Evolutionary conservation across 2,888 invertebrate genomes (phyloP), one percentile per base, ranked within the genome.

Genomic region (Mechanitis messenoides): DNA sequence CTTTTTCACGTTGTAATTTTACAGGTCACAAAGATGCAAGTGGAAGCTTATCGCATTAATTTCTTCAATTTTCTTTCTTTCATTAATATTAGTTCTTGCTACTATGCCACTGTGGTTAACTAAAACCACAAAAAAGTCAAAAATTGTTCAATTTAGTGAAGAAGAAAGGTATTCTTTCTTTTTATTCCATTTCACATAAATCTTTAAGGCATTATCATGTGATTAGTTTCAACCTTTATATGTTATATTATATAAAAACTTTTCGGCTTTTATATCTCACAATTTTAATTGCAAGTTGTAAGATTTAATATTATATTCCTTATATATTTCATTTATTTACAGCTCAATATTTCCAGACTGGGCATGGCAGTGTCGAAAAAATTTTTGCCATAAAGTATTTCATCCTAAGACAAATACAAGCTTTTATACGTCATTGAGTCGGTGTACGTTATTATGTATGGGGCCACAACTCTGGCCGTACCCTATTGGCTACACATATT

Each of bases 391-490:
- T 56, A 85, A 78, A 71, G 69, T 77, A 0, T 74, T 74, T 53
- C 58, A 54, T n/a, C 58, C 64, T 20, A 12, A 70, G 1, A 67
- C 69, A 0, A 63, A 68, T 0, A 65, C 63, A 1, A 65, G 62
- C 11, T 38, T 70, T 1, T 79, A 73, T 56, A 47, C 62, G 0
- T 93, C 94, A 0, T 83, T 93, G 63, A 92, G 93, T 59, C 92
- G 93, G 50, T 95, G 95, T 77, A 92, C 92, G 58, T 92, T 95
- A 77, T 83, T 93, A 2, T 95, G 95, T 76, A 93, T 93, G 59
- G 91, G 92, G 20, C 91, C 91, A 3, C 93, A 94, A 68, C 81
- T 95, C 1, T 95, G 95, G 95, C 95, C 95, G 0, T 91, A 92
- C 72, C 95, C 95, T 1, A 94, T 93, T n/a, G 93, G 93, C 0